A percentile compares a stretch with the other conserved stretches of the same genome.
Conservation (phyloP, 2,113 vertebrate species). For the Burhinus bistriatus region DNA sequence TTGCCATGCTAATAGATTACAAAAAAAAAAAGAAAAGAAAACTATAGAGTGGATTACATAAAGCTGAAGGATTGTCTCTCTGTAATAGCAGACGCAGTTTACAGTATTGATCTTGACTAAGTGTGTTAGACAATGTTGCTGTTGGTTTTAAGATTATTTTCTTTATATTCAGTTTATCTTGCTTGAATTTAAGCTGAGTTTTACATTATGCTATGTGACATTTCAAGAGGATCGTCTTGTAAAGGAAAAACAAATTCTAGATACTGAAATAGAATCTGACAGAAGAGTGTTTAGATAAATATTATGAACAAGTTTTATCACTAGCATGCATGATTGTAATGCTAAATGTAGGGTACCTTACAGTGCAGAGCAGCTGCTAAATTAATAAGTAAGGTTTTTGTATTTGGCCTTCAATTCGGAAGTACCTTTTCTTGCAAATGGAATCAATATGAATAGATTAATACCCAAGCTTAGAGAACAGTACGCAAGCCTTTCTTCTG, state of each 20-base stretch:
- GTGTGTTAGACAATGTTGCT: neutral
- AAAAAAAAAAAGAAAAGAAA: neutral
- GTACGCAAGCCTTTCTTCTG: neutral
- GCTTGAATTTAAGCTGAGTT: neutral
- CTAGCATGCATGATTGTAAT: neutral
- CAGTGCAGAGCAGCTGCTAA: neutral
- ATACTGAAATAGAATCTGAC: neutral
- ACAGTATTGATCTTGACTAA: neutral
- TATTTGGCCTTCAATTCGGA: neutral
- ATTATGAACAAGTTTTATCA: neutral
- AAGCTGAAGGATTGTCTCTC: neutral
- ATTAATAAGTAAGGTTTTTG: neutral
- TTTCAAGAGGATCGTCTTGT: neutral
- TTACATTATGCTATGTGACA: neutral
- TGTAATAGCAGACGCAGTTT: neutral
- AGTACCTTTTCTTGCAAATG: neutral
- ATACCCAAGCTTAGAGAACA: neutral
- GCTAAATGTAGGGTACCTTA: neutral
- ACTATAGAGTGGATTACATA: neutral
- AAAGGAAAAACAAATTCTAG: neutral
- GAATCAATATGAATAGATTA: neutral
- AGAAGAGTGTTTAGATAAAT: neutral
- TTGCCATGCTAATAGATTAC: neutral
- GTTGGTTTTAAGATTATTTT: neutral
- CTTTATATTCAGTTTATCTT: neutral